Conservation (phyloP, 2,113 vertebrate genomes). For the Mastomys natalensis region DNA sequence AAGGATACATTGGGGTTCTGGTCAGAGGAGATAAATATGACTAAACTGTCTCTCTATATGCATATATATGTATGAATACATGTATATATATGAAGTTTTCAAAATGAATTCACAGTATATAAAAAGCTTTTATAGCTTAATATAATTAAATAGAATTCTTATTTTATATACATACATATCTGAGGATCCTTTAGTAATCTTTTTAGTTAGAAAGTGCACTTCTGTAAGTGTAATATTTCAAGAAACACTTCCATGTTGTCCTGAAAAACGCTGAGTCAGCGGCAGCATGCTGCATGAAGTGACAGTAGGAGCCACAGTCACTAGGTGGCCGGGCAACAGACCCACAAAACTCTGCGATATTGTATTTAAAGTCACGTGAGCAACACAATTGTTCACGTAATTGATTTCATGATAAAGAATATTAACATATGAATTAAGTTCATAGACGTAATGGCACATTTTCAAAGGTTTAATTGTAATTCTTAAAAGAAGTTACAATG, state of each 20-base stretch:
- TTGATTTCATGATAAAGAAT: slow-evolving; percentile 47
- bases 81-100: background rate
- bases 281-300: background rate
- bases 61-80: background rate
- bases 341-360: slow-evolving; percentile 27
- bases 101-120: background rate
- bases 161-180: background rate
- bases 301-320: background rate
- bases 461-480: slow-evolving; percentile 51
- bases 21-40: background rate
- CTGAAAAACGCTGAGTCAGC: background rate
- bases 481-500: slow-evolving; percentile 44
- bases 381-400: slow-evolving; percentile 24
- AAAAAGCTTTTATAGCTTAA: background rate
- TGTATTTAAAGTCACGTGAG: slow-evolving; percentile 23
- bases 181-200: slow-evolving; percentile 6
- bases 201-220: slow-evolving; percentile 30
- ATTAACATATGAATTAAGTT: slow-evolving; percentile 22
- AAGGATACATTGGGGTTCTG: background rate
- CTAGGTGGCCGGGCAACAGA: background rate
- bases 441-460: slow-evolving; percentile 1
- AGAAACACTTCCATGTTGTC: background rate
- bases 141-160: background rate
- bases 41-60: background rate
- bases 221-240: background rate